A percentile compares a stretch with the other conserved stretches of the same genome.
These are phyloP conservation scores for Corythornis madagascariensis DNA, from an alignment of 2,113 vertebrate genomes.

Conservation along the genomic window DNA sequence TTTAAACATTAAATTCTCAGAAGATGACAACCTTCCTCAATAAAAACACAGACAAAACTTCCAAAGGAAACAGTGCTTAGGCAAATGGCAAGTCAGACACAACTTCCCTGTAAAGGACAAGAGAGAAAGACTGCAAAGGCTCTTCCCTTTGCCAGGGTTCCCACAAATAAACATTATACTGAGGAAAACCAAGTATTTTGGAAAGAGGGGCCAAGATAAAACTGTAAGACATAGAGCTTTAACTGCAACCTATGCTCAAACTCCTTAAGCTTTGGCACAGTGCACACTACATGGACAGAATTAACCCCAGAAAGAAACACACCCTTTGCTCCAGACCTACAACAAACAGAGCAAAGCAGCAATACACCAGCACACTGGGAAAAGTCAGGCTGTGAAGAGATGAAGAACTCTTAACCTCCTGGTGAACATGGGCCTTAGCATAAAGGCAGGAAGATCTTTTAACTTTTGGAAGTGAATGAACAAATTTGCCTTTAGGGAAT, in stretches of 20 bases:
- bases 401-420: background rate
- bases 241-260: background rate
- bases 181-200: background rate
- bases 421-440: background rate
- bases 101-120: background rate
- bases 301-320: background rate
- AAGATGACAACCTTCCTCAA: background rate
- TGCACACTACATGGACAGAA: background rate
- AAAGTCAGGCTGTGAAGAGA: background rate
- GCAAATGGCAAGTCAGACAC: background rate
- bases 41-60: background rate
- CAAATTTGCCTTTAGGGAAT: background rate
- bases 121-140: background rate
- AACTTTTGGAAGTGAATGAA: background rate
- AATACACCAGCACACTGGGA: background rate
- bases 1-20: background rate
- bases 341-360: background rate
- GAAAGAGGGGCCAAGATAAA: background rate
- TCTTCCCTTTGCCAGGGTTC: background rate
- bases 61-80: background rate
- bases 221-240: background rate
- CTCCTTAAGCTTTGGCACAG: background rate
- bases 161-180: background rate
- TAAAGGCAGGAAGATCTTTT: background rate
- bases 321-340: background rate